Evolutionary conservation across 2,113 vertebrate species (phyloP).

Genomic region (Heptranchias perlo): DNA sequence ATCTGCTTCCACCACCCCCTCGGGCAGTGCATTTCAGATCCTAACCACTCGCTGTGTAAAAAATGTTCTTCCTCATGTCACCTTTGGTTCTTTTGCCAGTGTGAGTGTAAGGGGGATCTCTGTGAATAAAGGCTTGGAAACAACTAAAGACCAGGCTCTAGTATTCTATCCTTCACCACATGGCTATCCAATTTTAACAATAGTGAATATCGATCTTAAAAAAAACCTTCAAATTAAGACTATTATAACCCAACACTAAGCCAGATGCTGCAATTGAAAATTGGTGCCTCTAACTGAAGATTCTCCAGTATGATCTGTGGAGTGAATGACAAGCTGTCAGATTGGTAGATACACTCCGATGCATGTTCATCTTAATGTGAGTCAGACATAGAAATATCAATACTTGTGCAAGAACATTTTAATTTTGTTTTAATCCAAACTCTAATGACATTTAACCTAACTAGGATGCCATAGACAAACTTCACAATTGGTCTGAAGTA

Average conservation of each 20-base stretch:
- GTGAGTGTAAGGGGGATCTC: too few species aligned
- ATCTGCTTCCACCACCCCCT: too few species aligned
- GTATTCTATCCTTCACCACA: too few species aligned
- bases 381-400: neutral
- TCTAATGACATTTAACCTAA: neutral
- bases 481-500: neutral
- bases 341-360: neutral
- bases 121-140: too few species aligned
- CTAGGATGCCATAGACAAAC: neutral
- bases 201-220: too few species aligned
- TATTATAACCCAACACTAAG: neutral
- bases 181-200: too few species aligned
- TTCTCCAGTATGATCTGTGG: too few species aligned
- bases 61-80: too few species aligned
- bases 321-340: neutral
- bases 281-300: neutral
- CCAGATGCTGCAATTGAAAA: neutral
- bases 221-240: neutral
- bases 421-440: neutral
- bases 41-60: too few species aligned
- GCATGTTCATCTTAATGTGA: neutral
- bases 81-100: too few species aligned
- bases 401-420: neutral
- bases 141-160: too few species aligned
- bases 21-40: too few species aligned